A percentile compares a stretch with the other conserved stretches of the same genome.
Conservation (phyloP, 23 tunicate genomes). For the Trididemnum miniatum region DNA sequence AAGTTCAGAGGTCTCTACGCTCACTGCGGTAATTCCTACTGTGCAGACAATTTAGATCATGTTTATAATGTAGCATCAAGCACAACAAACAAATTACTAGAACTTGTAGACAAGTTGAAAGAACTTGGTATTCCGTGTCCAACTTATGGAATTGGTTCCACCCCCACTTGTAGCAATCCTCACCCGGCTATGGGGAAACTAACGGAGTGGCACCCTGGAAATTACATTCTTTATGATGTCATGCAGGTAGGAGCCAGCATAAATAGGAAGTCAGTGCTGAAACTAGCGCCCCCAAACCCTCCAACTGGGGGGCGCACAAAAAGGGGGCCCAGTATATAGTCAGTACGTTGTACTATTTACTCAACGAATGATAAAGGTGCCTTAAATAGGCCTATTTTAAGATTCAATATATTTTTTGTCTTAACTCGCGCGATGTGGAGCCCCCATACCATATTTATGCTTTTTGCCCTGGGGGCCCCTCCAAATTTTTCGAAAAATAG, state of each 20-base stretch:
- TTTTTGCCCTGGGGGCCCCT: too few relatives aligned
- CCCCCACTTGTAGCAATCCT: constrained; percentile 83
- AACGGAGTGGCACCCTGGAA: constrained; percentile 94
- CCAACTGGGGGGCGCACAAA: too few relatives aligned
- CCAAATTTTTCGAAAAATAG: too few relatives aligned
- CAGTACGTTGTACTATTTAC: too few relatives aligned
- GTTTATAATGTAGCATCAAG: constrained; percentile 35
- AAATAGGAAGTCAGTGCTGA: too few relatives aligned
- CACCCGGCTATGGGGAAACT: constrained; percentile 48
- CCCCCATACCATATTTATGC: too few relatives aligned
- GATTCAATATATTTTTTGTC: too few relatives aligned
- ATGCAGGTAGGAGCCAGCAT: constrained; percentile 45
- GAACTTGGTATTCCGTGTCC: constrained; percentile 46
- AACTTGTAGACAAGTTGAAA: constrained; percentile 44
- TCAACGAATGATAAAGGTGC: too few relatives aligned
- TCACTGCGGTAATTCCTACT: constrained; percentile 75
- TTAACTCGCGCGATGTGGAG: too few relatives aligned
- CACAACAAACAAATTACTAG: constrained; percentile 18
- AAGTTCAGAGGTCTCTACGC: constrained; percentile 60
- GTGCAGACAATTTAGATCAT: constrained; percentile 4
- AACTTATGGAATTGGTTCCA: constrained; percentile 76
- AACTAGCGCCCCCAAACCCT: too few relatives aligned
- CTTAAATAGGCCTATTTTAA: too few relatives aligned
- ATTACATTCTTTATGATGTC: constrained; percentile 69
- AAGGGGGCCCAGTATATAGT: too few relatives aligned